These are phyloP conservation scores for Zaprionus vittiger DNA, from an alignment of 1,140 invertebrate genomes.

Conservation along the genomic window DNA sequence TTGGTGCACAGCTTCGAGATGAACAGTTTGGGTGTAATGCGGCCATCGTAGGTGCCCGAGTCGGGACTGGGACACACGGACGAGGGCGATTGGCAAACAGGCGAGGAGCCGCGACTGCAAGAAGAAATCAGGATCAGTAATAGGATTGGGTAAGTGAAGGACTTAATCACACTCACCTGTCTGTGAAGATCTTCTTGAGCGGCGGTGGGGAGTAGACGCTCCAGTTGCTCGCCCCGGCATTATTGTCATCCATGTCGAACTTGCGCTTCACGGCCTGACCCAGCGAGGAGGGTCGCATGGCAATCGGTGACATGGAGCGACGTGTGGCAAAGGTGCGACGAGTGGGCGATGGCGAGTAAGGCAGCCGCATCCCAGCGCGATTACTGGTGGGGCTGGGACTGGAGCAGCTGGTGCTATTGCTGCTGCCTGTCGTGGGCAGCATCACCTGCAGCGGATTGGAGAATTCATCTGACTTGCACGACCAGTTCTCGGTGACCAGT, in stretches of 20 bases:
- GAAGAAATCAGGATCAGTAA: background rate
- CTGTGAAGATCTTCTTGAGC: constrained; percentile 81
- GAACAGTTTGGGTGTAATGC: constrained; percentile 78
- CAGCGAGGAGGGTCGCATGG: constrained; percentile 90
- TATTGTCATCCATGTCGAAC: constrained; percentile 89
- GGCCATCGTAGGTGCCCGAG: constrained; percentile 79
- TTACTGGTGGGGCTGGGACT: constrained; percentile 80
- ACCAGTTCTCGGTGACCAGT: constrained; percentile 88
- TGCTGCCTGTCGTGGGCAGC: constrained; percentile 56
- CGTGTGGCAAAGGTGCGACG: constrained; percentile 91
- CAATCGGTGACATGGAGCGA: constrained; percentile 93
- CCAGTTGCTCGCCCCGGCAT: constrained; percentile 70
- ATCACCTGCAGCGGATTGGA: constrained; percentile 82
- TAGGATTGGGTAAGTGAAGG: background rate
- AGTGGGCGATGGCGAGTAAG: constrained; percentile 92
- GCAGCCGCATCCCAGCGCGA: constrained; percentile 84
- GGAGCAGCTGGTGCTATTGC: constrained; percentile 67
- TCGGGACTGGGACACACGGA: constrained; percentile 81
- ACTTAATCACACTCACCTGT: constrained; percentile 57
- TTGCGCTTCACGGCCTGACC: constrained; percentile 90
- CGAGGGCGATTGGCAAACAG: constrained; percentile 84
- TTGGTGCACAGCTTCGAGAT: constrained; percentile 79
- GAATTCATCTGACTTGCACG: constrained; percentile 86
- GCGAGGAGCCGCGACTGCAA: constrained; percentile 86
- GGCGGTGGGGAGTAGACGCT: constrained; percentile 81